phyloP scores from a whole-genome alignment of 2,797 vertebrate genomes.

The Chaetophractus vellerosus region DNA sequence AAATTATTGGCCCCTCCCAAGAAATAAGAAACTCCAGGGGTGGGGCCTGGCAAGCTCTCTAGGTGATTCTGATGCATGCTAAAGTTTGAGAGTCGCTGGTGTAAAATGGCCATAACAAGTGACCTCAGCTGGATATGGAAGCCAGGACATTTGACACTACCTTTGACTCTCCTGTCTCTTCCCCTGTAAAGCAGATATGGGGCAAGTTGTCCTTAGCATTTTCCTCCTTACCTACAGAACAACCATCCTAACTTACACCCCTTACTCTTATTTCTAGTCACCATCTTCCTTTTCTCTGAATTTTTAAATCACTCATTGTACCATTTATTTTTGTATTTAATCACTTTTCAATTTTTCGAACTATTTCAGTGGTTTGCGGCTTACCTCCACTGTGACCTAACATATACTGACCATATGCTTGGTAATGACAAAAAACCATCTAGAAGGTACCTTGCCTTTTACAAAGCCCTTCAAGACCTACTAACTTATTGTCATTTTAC shows the following conservation, averaged over 20 bases:
- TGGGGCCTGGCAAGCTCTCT: neutral
- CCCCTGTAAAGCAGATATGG: neutral
- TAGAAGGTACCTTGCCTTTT: neutral
- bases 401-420: neutral
- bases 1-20: neutral
- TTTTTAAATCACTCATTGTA: neutral
- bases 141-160: neutral
- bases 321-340: neutral
- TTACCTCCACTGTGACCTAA: slow-evolving; percentile 29
- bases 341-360: neutral
- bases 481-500: neutral
- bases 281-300: neutral
- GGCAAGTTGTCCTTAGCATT: neutral
- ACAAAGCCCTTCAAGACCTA: neutral
- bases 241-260: neutral
- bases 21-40: neutral
- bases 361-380: neutral
- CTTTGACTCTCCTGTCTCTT: neutral
- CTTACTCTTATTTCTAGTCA: neutral
- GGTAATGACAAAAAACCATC: neutral
- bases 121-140: neutral
- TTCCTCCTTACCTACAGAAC: neutral
- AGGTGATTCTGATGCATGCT: neutral
- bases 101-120: neutral
- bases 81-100: neutral